Percentiles rank a stretch among this genome's conserved stretches.
phyloP scores from a whole-genome alignment of 92 coral and sea anemone genomes.

The Scolanthus callimorphus region DNA sequence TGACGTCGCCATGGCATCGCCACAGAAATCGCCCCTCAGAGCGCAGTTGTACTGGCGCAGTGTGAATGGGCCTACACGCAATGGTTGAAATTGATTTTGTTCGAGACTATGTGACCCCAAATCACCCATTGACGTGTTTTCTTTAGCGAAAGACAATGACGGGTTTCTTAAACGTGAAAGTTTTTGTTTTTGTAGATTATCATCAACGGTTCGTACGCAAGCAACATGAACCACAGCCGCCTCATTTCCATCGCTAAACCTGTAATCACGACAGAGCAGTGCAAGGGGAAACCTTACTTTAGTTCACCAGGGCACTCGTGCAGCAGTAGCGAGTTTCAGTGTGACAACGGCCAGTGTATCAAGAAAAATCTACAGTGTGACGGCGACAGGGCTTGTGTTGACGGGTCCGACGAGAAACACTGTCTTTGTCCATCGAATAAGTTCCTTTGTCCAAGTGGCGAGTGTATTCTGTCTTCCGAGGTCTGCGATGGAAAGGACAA shows the following conservation, averaged over 20 bases:
- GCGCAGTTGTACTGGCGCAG: too few species aligned
- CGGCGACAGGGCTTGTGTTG: conserved; percentile 35
- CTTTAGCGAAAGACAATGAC: too few species aligned
- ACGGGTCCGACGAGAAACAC: conserved; percentile 40
- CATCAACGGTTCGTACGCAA: too few species aligned
- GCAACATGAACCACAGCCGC: conserved; percentile 11
- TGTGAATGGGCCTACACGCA: too few species aligned
- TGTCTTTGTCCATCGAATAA: conserved; percentile 33
- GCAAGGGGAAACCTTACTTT: conserved; percentile 28
- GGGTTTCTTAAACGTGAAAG: too few species aligned
- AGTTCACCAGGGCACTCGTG: conserved; percentile 40
- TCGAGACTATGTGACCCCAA: too few species aligned
- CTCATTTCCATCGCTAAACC: conserved; percentile 37
- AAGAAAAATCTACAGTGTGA: conserved; percentile 39
- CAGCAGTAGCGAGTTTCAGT: conserved; percentile 21
- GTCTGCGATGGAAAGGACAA: conserved; percentile 29
- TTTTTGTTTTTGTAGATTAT: too few species aligned
- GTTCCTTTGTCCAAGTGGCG: conserved; percentile 37
- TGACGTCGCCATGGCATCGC: too few species aligned
- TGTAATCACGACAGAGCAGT: conserved; percentile 13
- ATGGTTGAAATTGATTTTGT: too few species aligned
- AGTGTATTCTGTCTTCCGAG: conserved; percentile 12
- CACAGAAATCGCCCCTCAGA: too few species aligned
- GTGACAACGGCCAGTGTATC: conserved; percentile 37
- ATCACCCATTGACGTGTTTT: too few species aligned